Evolutionary conservation across 2,888 invertebrate genomes (phyloP).

Genomic region (Julus scanicus): DNA sequence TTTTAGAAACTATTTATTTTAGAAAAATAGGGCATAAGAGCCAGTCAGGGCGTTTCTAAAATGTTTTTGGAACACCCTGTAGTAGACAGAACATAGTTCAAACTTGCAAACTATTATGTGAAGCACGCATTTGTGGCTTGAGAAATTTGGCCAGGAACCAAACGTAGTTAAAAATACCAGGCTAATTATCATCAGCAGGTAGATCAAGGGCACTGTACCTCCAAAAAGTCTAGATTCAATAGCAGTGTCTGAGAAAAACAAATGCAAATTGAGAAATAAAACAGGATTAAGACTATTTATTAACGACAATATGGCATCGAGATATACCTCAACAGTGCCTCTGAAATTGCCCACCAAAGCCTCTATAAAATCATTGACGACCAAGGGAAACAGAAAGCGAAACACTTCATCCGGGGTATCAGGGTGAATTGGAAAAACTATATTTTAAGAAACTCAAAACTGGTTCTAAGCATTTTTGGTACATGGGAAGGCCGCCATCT

Average conservation of each 20-base stretch:
- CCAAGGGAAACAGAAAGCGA: neutral
- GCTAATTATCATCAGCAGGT: neutral
- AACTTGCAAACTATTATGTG: neutral
- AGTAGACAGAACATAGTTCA: neutral
- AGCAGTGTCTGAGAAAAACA: neutral
- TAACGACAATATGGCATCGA: neutral
- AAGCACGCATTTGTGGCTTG: neutral
- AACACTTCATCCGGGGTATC: neutral
- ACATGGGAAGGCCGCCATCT: neutral
- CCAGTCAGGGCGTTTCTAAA: too few relatives aligned
- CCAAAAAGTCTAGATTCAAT: neutral
- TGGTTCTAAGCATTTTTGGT: neutral
- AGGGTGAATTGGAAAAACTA: neutral
- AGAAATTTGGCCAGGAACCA: constrained; percentile 33
- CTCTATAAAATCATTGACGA: neutral
- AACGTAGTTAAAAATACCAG: neutral
- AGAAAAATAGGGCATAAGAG: too few relatives aligned
- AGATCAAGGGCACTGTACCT: constrained; percentile 9
- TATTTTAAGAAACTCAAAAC: neutral
- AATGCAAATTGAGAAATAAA: constrained; percentile 17
- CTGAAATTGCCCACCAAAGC: neutral
- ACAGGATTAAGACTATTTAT: neutral
- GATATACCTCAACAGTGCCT: neutral
- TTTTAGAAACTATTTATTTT: too few relatives aligned
- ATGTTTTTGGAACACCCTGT: neutral